phyloP scores from a whole-genome alignment of 2,113 vertebrate species.

The Cyanocitta stelleri region DNA sequence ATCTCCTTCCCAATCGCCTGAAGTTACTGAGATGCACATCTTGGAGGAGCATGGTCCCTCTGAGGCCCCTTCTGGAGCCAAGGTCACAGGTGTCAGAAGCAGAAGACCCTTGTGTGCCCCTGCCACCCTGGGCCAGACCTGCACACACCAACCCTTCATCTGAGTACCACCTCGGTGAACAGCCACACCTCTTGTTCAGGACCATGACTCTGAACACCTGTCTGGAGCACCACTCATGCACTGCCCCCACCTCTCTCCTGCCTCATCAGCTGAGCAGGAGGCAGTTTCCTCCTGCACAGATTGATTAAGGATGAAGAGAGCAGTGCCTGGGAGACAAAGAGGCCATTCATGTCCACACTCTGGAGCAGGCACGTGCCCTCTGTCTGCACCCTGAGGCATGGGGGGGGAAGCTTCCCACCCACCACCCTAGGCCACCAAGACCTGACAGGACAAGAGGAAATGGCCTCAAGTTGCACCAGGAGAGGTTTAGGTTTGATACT shows the following conservation, averaged over 20 bases:
- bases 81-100: neutral
- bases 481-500: neutral
- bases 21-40: neutral
- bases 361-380: accelerated
- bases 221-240: accelerated
- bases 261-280: accelerated
- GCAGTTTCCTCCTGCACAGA: neutral
- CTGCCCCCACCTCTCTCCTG: too few species aligned
- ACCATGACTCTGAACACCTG: neutral
- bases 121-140: neutral
- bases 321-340: neutral
- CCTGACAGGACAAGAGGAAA: neutral
- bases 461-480: neutral
- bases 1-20: accelerated
- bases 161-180: accelerated
- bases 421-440: too few species aligned
- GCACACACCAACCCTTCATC: neutral
- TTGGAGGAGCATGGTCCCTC: neutral
- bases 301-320: neutral
- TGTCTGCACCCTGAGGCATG: neutral
- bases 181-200: neutral
- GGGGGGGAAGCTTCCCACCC: neutral
- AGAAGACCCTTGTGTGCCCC: neutral
- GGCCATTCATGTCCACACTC: accelerated
- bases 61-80: neutral